Evolutionary conservation across 2,797 vertebrate genomes (phyloP).

Genomic region (Petrocephalus schoutedeni): DNA sequence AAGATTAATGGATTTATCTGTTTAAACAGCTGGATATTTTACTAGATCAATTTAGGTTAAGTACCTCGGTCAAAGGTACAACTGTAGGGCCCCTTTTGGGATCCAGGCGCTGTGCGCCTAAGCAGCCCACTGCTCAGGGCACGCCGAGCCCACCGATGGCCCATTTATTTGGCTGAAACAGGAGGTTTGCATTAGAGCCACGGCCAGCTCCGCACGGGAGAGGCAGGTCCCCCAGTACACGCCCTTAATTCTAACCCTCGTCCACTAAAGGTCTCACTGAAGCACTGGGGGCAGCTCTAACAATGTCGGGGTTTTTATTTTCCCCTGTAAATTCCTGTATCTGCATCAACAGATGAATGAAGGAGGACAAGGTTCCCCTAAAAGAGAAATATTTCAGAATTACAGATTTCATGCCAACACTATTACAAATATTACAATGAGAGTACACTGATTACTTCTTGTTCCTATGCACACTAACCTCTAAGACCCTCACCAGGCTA

Average conservation of each 20-base stretch:
- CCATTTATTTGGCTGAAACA: constrained; percentile 50
- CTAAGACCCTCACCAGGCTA: background rate
- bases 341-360: background rate
- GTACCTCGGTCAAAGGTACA: background rate
- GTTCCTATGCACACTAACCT: background rate
- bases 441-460: background rate
- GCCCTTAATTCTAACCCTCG: constrained; percentile 21
- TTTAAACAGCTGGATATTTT: background rate
- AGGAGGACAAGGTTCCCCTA: background rate
- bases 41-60: background rate
- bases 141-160: background rate
- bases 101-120: background rate
- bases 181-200: constrained; percentile 43
- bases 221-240: background rate
- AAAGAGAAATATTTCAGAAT: background rate
- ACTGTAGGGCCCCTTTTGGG: background rate
- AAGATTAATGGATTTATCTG: background rate
- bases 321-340: background rate
- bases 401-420: background rate
- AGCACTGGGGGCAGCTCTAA: background rate
- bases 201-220: constrained; percentile 41
- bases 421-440: background rate
- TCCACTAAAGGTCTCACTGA: background rate
- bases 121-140: background rate
- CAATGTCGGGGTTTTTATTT: background rate